These are phyloP conservation scores for Amblyornis subalaris DNA, from an alignment of 2,113 vertebrate genomes.

Conservation along the genomic window DNA sequence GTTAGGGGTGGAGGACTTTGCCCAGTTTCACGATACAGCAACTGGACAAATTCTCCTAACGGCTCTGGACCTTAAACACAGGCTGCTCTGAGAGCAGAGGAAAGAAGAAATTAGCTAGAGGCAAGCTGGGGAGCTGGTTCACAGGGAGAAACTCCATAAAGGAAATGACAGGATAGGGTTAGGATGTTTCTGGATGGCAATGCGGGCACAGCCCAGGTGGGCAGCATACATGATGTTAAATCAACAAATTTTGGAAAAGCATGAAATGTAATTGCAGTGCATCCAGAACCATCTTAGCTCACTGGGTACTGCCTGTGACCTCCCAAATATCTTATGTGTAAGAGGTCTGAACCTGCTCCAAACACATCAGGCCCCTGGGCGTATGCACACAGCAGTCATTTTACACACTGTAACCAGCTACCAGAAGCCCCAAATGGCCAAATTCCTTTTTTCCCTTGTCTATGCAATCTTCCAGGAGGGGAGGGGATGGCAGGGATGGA, in stretches of 20 bases:
- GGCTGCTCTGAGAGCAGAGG: neutral
- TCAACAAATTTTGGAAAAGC: neutral
- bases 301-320: neutral
- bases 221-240: neutral
- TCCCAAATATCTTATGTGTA: accelerated
- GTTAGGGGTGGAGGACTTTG: neutral
- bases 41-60: neutral
- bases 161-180: neutral
- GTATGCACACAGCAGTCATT: neutral
- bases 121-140: neutral
- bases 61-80: neutral
- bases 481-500: neutral
- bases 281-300: neutral
- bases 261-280: neutral
- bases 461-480: neutral
- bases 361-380: neutral
- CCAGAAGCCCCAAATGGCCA: neutral
- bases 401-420: neutral
- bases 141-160: neutral
- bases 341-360: neutral
- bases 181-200: neutral
- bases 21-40: neutral
- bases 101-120: neutral
- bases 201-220: neutral
- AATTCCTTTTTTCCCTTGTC: neutral